These are phyloP conservation scores for Urophycis tenuis DNA, from an alignment of 2,797 vertebrate species.

Conservation along the genomic window DNA sequence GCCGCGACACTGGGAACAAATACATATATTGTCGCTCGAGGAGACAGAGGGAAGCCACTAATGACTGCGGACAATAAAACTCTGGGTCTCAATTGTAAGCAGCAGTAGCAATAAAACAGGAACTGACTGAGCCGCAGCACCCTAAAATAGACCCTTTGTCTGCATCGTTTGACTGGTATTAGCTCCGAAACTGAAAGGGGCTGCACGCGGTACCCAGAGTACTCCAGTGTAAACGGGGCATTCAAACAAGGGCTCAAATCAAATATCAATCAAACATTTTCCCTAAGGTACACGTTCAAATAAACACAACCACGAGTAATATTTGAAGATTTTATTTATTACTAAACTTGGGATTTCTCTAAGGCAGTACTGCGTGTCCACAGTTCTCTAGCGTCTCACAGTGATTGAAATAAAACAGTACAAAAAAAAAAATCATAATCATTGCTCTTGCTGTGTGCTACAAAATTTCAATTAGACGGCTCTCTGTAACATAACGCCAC, in stretches of 20 bases:
- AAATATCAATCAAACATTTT: not conserved
- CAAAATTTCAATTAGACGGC: conserved; percentile 55
- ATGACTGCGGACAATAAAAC: conserved; percentile 65
- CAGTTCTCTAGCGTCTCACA: conserved; percentile 53
- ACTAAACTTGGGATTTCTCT: conserved; percentile 58
- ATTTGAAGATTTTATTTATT: conserved; percentile 60
- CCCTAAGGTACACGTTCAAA: not conserved
- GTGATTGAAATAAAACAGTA: conserved; percentile 64
- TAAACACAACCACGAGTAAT: not conserved
- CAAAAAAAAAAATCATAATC: conserved; percentile 49
- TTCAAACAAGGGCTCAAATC: not conserved
- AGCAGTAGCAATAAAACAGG: conserved; percentile 44
- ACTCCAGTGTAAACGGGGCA: conserved; percentile 46
- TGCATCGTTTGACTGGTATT: conserved; percentile 58
- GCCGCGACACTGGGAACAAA: conserved; percentile 46
- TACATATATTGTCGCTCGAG: conserved; percentile 47
- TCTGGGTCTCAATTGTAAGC: not conserved
- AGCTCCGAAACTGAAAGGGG: conserved; percentile 50
- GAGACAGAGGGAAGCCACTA: conserved; percentile 69
- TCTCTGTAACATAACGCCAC: conserved; percentile 33
- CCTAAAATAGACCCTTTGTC: conserved; percentile 64
- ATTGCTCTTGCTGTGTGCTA: conserved; percentile 53
- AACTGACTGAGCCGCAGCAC: conserved; percentile 52
- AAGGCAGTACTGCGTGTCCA: conserved; percentile 65
- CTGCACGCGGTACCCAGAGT: conserved; percentile 35